Percentiles rank a stretch among this genome's conserved stretches.
phyloP scores from a whole-genome alignment of 2,113 vertebrate genomes.

The Falco punctatus region DNA sequence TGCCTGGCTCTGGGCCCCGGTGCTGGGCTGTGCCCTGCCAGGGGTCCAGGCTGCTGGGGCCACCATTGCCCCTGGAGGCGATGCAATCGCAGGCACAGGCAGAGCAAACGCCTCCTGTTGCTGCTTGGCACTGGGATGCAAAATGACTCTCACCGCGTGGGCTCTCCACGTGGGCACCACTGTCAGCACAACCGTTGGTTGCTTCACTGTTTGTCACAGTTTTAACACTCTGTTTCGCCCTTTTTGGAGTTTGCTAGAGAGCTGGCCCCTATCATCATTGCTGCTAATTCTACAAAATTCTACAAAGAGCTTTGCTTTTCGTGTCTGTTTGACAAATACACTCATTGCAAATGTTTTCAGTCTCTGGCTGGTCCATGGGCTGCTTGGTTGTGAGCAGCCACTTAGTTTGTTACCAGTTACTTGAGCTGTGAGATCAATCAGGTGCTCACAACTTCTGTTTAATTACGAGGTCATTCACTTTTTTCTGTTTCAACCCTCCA shows the following conservation, averaged over 20 bases:
- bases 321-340: accelerated
- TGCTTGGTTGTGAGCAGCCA: not conserved
- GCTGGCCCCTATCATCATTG: not conserved
- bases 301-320: not conserved
- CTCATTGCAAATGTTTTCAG: not conserved
- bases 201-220: not conserved
- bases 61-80: not conserved
- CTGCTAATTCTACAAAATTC: not conserved
- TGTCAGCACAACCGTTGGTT: not conserved
- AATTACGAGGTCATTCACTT: not conserved
- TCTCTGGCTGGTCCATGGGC: not conserved
- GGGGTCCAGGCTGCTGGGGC: too few relatives aligned
- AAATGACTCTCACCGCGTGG: not conserved
- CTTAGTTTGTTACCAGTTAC: not conserved
- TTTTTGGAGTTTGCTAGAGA: not conserved
- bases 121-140: not conserved
- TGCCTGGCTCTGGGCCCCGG: accelerated
- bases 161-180: accelerated
- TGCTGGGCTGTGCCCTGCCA: accelerated
- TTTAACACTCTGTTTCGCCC: not conserved
- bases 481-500: not conserved
- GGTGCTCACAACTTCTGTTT: not conserved
- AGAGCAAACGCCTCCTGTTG: not conserved
- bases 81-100: accelerated
- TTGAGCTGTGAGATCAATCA: not conserved